These are phyloP conservation scores for Formica aserva DNA, from an alignment of 2,888 invertebrate species.

Conservation along the genomic window DNA sequence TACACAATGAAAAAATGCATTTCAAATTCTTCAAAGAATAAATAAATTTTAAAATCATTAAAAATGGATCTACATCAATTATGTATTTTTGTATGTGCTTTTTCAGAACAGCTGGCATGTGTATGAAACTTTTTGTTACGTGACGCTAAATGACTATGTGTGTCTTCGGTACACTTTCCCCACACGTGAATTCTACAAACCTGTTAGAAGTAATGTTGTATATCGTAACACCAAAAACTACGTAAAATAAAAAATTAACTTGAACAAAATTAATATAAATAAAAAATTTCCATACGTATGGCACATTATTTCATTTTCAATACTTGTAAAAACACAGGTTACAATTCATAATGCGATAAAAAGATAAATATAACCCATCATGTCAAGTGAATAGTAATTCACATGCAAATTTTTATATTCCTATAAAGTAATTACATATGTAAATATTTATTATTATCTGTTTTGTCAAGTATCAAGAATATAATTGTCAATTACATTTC, in stretches of 20 bases:
- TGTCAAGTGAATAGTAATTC: conserved; percentile 1
- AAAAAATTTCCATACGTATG: not conserved
- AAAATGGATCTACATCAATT: not conserved
- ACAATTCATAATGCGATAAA: not conserved
- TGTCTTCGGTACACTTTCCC: conserved; percentile 45
- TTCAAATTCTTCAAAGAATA: not conserved
- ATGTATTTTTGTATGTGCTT: not conserved
- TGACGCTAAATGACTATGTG: conserved; percentile 24
- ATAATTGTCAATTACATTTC: not conserved
- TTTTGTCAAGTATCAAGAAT: not conserved
- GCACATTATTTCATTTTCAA: conserved; percentile 14
- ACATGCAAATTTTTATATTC: conserved; percentile 15
- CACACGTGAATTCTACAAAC: conserved; percentile 14
- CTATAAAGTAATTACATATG: conserved; percentile 4
- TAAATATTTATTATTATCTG: conserved; percentile 17
- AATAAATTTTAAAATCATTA: not conserved
- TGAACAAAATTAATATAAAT: conserved; percentile 5
- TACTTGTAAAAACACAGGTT: conserved; percentile 23
- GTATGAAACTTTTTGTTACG: conserved; percentile 34
- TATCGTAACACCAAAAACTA: conserved; percentile 27
- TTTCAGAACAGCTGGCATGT: not conserved
- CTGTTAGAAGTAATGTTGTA: conserved; percentile 29
- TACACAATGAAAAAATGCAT: not conserved
- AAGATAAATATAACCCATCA: not conserved
- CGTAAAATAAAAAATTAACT: conserved; percentile 29